Evolutionary conservation across 2,113 vertebrate species (phyloP).

Genomic region (Pontoporia blainvillei): DNA sequence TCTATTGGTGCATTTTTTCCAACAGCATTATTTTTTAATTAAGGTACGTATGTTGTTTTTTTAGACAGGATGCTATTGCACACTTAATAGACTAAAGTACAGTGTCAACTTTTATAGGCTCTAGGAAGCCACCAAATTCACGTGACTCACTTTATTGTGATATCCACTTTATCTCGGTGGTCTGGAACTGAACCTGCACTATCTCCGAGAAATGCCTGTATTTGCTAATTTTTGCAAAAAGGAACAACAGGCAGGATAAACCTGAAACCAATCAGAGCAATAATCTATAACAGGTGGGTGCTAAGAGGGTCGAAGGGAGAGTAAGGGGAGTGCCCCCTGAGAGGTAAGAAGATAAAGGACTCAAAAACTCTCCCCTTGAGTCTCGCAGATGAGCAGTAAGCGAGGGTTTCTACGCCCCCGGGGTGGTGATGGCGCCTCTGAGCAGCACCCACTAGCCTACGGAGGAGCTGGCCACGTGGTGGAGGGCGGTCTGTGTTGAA

Average conservation of each 20-base stretch:
- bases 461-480: rapidly evolving
- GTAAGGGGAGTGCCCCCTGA: neutral
- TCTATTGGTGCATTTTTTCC: neutral
- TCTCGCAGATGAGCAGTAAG: neutral
- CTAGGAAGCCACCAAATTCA: neutral
- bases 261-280: neutral
- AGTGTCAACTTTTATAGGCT: neutral
- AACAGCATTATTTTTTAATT: neutral
- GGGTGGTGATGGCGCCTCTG: rapidly evolving
- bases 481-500: neutral
- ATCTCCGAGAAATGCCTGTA: neutral
- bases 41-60: neutral
- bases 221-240: neutral
- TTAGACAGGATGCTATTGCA: too few relatives aligned
- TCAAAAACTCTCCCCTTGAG: rapidly evolving
- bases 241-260: neutral
- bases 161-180: neutral
- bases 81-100: neutral
- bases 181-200: neutral
- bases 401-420: rapidly evolving
- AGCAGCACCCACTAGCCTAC: neutral
- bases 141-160: neutral
- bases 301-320: rapidly evolving
- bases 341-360: neutral
- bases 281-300: neutral